Evolutionary conservation across 2,113 vertebrate genomes (phyloP).

Genomic region (Apteryx mantelli): DNA sequence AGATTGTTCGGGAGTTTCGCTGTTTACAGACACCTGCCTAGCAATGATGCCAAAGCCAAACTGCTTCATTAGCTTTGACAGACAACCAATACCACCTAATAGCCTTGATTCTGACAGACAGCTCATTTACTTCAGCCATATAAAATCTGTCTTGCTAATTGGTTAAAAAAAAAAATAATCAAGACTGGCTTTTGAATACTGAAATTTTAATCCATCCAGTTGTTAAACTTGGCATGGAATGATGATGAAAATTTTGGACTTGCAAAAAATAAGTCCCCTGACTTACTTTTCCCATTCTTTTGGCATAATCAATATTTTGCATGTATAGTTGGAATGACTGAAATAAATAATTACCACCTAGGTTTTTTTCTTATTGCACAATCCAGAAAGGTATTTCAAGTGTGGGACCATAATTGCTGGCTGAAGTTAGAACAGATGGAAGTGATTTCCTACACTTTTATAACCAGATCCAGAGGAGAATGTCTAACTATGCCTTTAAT

Average conservation of each 20-base stretch:
- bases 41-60: background rate
- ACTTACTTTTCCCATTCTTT: background rate
- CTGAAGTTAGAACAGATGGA: background rate
- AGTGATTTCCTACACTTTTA: background rate
- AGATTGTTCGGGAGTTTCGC: background rate
- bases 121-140: background rate
- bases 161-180: background rate
- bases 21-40: slow-evolving; percentile 8
- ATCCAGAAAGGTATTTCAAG: background rate
- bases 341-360: background rate
- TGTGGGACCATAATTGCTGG: background rate
- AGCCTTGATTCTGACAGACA: background rate
- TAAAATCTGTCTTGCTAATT: background rate
- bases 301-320: background rate
- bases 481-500: background rate
- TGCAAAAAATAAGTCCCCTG: background rate
- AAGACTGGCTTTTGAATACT: background rate
- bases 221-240: background rate
- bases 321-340: background rate
- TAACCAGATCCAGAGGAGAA: background rate
- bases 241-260: background rate
- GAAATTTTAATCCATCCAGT: background rate
- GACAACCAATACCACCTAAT: background rate
- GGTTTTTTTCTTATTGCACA: background rate
- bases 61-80: background rate